Evolutionary conservation across 2,888 invertebrate genomes (phyloP), one percentile per base, ranked within the genome.

Genomic region (Eupithecia insigniata): DNA sequence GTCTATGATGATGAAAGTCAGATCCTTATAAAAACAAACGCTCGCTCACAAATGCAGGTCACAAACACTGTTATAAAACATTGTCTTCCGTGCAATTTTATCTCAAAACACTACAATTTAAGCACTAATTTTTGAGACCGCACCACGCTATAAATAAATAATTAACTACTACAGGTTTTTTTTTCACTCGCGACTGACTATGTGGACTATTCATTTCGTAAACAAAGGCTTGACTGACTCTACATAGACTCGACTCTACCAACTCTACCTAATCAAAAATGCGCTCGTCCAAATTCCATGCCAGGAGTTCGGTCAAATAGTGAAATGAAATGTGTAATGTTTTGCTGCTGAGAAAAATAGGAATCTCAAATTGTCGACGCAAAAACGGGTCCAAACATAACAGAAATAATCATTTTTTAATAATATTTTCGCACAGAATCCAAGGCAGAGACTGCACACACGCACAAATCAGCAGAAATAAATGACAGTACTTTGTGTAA

Each of bases 131-230:
- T 26, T 64, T 39, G 5, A 62, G 18, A 32, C 61, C n/a, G 18
- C 32, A 8, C 18, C 6, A n/a, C 61, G 69, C 67, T 76, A 79
- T 22, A 75, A 77, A 79, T 22, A 75, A 77, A 28, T 62, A 76
- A 71, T 75, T 34, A 32, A 26, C 28, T 8, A 26, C 22, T 14
- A 3, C 14, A 26, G 26, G 14, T 64, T 22, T 82, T 79, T 62
- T 80, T 80, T 80, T 76, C 79, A 82, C 78, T 82, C 80, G 76
- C 76, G 69, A 77, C 70, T 79, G 77, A 80, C 68, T 81, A 79
- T 1, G 76, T 74, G 79, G 79, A 85, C 82, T 83, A 84, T 85
- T 84, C 78, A 82, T 82, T 83, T 83, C 82, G 79, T 82, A 85
- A 85, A 86, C 86, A 87, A 84, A 85, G 81, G 28, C 60, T 26